Conservation (phyloP, 2,113 vertebrate species). For the Tautogolabrus adspersus region DNA sequence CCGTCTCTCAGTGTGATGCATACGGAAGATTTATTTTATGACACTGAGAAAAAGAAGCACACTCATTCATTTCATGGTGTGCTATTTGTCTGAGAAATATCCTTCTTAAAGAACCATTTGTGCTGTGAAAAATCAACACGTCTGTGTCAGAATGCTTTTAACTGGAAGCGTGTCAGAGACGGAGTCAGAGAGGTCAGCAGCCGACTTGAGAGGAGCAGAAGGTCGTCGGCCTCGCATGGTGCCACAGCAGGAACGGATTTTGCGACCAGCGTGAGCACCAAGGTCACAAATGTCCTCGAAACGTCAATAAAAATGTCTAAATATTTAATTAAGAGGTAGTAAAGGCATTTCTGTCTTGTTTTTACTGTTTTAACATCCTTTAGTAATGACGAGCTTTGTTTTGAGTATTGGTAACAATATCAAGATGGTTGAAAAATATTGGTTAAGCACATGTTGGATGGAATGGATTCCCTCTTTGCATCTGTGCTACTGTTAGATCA, state of each 20-base stretch:
- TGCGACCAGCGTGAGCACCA: background rate
- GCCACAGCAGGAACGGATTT: slow-evolving; percentile 1
- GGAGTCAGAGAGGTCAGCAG: slow-evolving; percentile 53
- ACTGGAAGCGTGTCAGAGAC: slow-evolving; percentile 17
- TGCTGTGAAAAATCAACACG: slow-evolving; percentile 38
- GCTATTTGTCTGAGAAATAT: slow-evolving; percentile 28
- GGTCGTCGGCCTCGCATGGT: background rate
- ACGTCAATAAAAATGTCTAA: background rate
- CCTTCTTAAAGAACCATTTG: slow-evolving; percentile 23
- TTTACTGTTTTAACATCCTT: too few species aligned
- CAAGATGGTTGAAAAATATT: too few species aligned
- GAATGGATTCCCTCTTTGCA: too few species aligned
- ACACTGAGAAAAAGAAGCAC: slow-evolving; percentile 23
- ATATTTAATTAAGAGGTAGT: background rate
- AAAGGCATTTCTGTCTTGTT: background rate
- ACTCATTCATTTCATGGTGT: background rate
- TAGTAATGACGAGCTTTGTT: too few species aligned
- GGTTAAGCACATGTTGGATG: too few species aligned
- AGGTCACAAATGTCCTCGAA: background rate
- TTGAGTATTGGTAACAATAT: too few species aligned
- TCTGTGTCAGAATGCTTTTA: slow-evolving; percentile 43
- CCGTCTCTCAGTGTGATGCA: slow-evolving; percentile 30
- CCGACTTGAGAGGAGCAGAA: slow-evolving; percentile 26
- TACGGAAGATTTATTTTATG: slow-evolving; percentile 29
- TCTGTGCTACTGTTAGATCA: too few species aligned